Conservation (phyloP, 2,113 vertebrate species). For the Muntiacus reevesi region DNA sequence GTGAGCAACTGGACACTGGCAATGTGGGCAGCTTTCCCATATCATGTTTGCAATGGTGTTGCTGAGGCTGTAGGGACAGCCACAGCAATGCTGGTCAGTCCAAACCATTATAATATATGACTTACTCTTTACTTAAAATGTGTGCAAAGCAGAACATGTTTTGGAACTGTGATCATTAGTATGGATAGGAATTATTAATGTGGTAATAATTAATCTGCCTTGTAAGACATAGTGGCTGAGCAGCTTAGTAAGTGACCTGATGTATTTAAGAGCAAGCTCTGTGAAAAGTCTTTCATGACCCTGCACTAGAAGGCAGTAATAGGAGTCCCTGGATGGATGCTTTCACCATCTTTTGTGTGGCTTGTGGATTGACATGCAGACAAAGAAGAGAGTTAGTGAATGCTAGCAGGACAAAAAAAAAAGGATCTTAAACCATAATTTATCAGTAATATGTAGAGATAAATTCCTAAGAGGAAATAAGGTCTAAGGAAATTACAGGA, state of each 20-base stretch:
- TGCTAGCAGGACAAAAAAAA: background rate
- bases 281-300: background rate
- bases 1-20: background rate
- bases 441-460: slow-evolving; percentile 60
- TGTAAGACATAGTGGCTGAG: background rate
- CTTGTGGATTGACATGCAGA: slow-evolving; percentile 36
- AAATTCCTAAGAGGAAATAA: slow-evolving; percentile 67
- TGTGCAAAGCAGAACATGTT: background rate
- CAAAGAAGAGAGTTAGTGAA: background rate
- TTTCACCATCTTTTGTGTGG: background rate
- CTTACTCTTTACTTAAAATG: background rate
- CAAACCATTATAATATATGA: background rate
- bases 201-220: background rate
- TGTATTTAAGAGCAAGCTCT: background rate
- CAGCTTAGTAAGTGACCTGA: background rate
- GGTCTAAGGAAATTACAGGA: slow-evolving; percentile 67
- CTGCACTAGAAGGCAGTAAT: background rate
- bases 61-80: background rate
- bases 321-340: background rate
- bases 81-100: background rate
- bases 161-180: background rate
- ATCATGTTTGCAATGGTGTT: background rate
- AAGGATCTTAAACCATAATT: slow-evolving; percentile 46
- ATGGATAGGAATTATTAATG: background rate
- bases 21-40: background rate